Conservation (phyloP, 2,113 vertebrate genomes). For the Rhinichthys klamathensis region DNA sequence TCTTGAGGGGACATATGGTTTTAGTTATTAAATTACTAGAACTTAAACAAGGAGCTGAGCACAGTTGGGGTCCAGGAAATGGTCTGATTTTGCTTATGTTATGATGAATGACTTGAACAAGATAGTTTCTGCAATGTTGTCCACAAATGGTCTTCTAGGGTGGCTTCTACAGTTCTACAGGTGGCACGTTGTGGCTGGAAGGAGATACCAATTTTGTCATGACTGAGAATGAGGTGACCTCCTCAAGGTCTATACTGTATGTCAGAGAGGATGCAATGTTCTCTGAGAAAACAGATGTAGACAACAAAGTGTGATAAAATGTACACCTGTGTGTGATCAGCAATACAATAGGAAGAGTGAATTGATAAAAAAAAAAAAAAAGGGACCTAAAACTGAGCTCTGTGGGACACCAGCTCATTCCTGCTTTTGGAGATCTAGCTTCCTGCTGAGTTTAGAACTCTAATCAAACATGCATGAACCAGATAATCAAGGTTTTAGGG, state of each 20-base stretch:
- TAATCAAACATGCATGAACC: conserved; percentile 1
- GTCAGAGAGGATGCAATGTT: not conserved
- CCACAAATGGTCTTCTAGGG: not conserved
- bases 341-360: not conserved
- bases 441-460: not conserved
- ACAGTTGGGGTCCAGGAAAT: not conserved
- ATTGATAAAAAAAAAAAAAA: not conserved
- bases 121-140: not conserved
- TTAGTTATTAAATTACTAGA: not conserved
- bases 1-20: not conserved
- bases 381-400: not conserved
- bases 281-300: not conserved
- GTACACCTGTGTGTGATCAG: conserved; percentile 10
- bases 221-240: not conserved
- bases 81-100: not conserved
- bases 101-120: not conserved
- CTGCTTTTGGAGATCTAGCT: not conserved
- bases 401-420: conserved; percentile 5
- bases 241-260: not conserved
- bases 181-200: not conserved
- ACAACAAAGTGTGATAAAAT: not conserved
- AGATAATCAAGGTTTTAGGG: not conserved
- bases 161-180: not conserved
- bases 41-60: not conserved
- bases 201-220: not conserved